A percentile compares a stretch with the other conserved stretches of the same genome.
These are phyloP conservation scores for Coryphaenoides rupestris DNA, from an alignment of 2,113 vertebrate species.

Conservation along the genomic window DNA sequence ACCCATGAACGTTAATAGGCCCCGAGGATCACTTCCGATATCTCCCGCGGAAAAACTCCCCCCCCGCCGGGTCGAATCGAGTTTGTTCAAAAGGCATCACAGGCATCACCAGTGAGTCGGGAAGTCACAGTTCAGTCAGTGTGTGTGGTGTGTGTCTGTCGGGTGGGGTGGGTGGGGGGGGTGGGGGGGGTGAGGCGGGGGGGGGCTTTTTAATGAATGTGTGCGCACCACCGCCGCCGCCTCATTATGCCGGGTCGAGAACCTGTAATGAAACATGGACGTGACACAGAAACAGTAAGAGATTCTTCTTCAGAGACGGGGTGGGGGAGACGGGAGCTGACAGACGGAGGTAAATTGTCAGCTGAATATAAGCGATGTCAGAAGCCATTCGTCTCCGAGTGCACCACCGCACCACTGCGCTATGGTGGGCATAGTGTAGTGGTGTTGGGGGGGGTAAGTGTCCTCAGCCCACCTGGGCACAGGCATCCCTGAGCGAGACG, in stretches of 20 bases:
- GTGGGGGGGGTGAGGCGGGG: too few species aligned
- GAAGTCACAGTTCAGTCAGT: slow-evolving; percentile 11
- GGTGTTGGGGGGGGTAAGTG: too few species aligned
- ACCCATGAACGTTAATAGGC: slow-evolving; percentile 10
- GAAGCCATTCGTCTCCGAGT: not conserved
- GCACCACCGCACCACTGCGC: too few species aligned
- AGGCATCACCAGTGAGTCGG: not conserved
- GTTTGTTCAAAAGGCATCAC: slow-evolving; percentile 31
- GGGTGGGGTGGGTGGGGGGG: too few species aligned
- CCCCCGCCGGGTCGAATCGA: slow-evolving; percentile 35
- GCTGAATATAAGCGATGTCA: not conserved
- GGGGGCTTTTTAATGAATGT: too few species aligned
- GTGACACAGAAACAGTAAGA: not conserved
- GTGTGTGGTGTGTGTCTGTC: too few species aligned
- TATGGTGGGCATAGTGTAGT: too few species aligned
- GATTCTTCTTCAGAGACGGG: not conserved
- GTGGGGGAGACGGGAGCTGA: not conserved
- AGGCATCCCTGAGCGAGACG: too few species aligned
- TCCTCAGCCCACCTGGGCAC: too few species aligned
- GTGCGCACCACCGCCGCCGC: not conserved
- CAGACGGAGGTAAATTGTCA: not conserved
- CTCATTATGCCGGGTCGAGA: not conserved
- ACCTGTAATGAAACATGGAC: not conserved
- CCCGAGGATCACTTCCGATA: slow-evolving; percentile 18
- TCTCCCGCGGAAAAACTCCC: slow-evolving; percentile 33